Percentiles rank a stretch among this genome's conserved stretches.
Evolutionary conservation across 2,888 invertebrate species (phyloP).

Genomic region (Eupithecia exiguata): DNA sequence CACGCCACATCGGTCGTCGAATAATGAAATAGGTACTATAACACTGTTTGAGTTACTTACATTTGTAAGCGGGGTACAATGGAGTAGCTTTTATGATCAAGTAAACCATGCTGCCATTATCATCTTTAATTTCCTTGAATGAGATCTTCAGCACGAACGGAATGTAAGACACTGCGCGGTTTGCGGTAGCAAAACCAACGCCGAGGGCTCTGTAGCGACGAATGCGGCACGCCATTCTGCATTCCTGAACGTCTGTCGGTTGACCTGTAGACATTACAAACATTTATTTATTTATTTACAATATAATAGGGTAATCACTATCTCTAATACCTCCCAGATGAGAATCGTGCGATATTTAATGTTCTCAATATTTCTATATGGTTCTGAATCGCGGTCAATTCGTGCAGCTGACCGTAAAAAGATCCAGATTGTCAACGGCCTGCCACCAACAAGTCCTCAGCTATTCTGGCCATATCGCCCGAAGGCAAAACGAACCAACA

Average conservation of each 20-base stretch:
- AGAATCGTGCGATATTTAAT: too few species aligned
- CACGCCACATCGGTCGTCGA: neutral
- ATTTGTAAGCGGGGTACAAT: constrained; percentile 89
- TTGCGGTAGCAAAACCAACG: constrained; percentile 85
- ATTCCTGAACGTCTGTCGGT: constrained; percentile 41
- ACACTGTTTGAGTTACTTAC: constrained; percentile 74
- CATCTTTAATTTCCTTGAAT: constrained; percentile 85
- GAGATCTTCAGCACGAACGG: constrained; percentile 89
- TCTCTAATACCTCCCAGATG: too few species aligned
- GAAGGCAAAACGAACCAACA: too few species aligned
- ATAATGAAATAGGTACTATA: neutral
- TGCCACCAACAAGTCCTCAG: too few species aligned
- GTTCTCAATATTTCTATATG: too few species aligned
- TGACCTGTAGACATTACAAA: constrained; percentile 40
- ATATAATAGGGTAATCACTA: neutral
- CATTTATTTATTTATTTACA: neutral
- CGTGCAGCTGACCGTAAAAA: too few species aligned
- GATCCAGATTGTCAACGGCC: too few species aligned
- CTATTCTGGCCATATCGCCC: too few species aligned
- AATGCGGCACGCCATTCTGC: constrained; percentile 78
- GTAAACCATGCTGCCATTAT: constrained; percentile 81
- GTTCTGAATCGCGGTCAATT: too few species aligned
- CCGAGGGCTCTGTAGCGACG: constrained; percentile 86
- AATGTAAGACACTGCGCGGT: constrained; percentile 84
- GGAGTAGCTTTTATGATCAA: constrained; percentile 89